These are phyloP conservation scores for Smutsia gigantea DNA, from an alignment of 2,797 vertebrate species.

Conservation along the genomic window DNA sequence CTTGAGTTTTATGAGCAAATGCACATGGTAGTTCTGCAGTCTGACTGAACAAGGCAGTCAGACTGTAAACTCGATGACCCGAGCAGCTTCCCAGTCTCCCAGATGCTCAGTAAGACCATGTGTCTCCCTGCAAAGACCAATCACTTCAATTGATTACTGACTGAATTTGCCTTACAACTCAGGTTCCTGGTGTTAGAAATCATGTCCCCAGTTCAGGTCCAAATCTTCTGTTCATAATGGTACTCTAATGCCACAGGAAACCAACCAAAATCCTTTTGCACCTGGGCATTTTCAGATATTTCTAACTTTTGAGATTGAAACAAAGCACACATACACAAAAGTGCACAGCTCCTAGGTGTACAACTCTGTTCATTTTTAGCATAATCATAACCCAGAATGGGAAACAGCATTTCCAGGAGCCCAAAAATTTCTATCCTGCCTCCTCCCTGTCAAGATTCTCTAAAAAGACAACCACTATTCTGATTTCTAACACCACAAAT, in stretches of 20 bases:
- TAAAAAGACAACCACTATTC: background rate
- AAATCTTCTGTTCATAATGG: background rate
- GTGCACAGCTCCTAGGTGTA: too few species aligned
- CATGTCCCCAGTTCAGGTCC: too few species aligned
- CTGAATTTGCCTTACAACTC: background rate
- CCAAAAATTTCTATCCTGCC: background rate
- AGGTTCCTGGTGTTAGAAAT: background rate
- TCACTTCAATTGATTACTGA: background rate
- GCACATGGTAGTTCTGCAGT: too few species aligned
- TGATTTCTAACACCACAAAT: background rate
- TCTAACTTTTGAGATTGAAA: background rate
- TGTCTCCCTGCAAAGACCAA: background rate
- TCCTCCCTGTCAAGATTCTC: background rate
- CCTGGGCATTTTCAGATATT: background rate
- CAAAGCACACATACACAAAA: background rate
- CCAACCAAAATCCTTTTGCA: background rate
- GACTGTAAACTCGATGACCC: fast-evolving
- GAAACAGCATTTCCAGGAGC: background rate
- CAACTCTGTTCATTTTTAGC: background rate
- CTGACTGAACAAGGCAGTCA: too few species aligned
- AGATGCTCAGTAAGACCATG: background rate
- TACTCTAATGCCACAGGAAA: fast-evolving
- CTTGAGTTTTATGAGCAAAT: background rate
- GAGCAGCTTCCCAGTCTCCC: too few species aligned
- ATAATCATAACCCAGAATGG: background rate